Percentiles rank a stretch among this genome's conserved stretches.
These are phyloP conservation scores for Fragum whitleyi DNA, from an alignment of 2,888 invertebrate species.

Conservation along the genomic window DNA sequence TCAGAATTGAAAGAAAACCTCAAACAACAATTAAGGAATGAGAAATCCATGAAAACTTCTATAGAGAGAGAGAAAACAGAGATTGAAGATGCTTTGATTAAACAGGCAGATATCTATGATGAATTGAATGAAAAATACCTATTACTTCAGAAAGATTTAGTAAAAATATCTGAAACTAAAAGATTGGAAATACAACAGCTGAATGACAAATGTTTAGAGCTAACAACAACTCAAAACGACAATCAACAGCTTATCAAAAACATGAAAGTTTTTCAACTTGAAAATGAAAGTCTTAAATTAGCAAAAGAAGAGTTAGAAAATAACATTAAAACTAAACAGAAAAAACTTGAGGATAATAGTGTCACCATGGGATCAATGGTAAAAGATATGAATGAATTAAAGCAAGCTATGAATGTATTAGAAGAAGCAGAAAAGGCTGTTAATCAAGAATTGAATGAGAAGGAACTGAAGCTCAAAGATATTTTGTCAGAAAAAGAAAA, in stretches of 20 bases:
- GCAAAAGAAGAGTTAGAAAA: constrained; percentile 31
- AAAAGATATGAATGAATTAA: background rate
- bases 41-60: constrained; percentile 3
- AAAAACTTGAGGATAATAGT: background rate
- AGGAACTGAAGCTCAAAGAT: background rate
- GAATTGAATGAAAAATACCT: constrained; percentile 28
- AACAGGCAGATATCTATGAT: constrained; percentile 46
- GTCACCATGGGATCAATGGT: background rate
- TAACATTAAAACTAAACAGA: background rate
- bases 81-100: constrained; percentile 39
- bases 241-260: constrained; percentile 4
- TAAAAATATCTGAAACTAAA: background rate
- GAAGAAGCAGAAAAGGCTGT: background rate
- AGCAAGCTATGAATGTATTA: background rate
- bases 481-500: constrained; percentile 1
- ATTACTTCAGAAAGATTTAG: background rate
- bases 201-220: constrained; percentile 20
- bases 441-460: constrained; percentile 9
- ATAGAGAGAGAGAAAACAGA: constrained; percentile 51
- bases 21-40: constrained; percentile 17
- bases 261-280: constrained; percentile 11
- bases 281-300: constrained; percentile 21
- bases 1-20: constrained; percentile 12
- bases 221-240: constrained; percentile 13
- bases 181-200: constrained; percentile 7